A percentile compares a stretch with the other conserved stretches of the same genome.
Evolutionary conservation across 2,113 vertebrate genomes (phyloP).

Genomic region (Ailurus styani): DNA sequence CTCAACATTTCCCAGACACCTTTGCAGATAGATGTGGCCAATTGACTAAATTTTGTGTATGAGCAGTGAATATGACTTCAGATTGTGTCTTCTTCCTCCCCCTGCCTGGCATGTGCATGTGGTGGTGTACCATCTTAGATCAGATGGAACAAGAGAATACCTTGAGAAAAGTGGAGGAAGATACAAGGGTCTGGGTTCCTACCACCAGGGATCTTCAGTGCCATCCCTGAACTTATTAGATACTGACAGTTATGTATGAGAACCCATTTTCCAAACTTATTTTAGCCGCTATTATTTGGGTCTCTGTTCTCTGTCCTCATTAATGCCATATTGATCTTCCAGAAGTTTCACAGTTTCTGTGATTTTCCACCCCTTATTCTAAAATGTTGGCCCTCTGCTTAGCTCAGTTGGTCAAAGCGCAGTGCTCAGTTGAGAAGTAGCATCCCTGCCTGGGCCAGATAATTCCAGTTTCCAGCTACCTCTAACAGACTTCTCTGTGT

Average conservation of each 20-base stretch:
- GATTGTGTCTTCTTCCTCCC: accelerated
- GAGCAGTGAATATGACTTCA: neutral
- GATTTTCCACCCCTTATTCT: neutral
- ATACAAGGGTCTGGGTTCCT: neutral
- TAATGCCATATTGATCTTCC: neutral
- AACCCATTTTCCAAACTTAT: neutral
- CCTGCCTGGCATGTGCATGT: neutral
- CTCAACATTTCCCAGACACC: neutral
- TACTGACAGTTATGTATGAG: neutral
- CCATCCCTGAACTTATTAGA: neutral
- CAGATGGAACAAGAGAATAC: neutral
- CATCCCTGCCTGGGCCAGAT: neutral
- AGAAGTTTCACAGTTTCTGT: neutral
- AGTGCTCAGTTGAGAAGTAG: neutral
- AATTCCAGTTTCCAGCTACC: neutral
- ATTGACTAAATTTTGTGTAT: neutral
- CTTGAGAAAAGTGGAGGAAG: neutral
- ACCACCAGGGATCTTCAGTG: neutral
- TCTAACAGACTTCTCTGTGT: neutral
- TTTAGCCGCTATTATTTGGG: neutral
- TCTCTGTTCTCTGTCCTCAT: neutral
- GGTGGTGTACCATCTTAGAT: neutral
- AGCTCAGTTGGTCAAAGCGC: neutral
- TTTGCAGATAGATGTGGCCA: neutral
- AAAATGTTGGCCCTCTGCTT: neutral